Conservation (phyloP, 2,797 vertebrate species). For the Gephyroberyx darwinii region DNA sequence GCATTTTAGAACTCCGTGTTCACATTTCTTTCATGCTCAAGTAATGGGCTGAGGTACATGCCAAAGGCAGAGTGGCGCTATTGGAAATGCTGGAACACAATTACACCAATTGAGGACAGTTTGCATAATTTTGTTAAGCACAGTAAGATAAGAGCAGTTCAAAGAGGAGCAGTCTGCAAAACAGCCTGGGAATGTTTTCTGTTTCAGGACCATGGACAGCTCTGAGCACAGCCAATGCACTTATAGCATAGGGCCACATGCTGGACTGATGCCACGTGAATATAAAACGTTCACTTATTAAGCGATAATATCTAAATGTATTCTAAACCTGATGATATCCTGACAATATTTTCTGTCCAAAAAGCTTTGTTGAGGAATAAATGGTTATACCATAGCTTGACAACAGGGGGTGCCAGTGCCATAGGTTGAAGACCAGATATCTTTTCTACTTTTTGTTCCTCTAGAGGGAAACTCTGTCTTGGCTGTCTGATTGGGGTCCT, state of each 20-base stretch:
- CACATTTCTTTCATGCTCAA: constrained; percentile 17
- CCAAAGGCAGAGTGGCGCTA: constrained; percentile 21
- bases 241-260: neutral
- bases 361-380: neutral
- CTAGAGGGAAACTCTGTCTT: no score
- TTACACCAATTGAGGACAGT: constrained; percentile 66
- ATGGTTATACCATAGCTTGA: constrained; percentile 11
- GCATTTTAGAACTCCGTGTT: neutral
- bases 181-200: neutral
- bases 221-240: constrained; percentile 13
- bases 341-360: neutral
- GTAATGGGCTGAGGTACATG: constrained; percentile 31
- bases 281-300: neutral
- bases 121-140: constrained; percentile 49
- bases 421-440: constrained; percentile 21
- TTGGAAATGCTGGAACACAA: constrained; percentile 50
- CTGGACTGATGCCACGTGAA: constrained; percentile 1
- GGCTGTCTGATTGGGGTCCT: no score
- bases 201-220: neutral
- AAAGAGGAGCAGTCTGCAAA: constrained; percentile 24
- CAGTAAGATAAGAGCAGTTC: constrained; percentile 31
- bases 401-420: constrained; percentile 70
- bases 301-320: neutral
- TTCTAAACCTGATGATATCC: neutral
- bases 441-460: neutral